Evolutionary conservation across 1,140 invertebrate genomes (phyloP).

Genomic region (Ostrea denselamellosa): DNA sequence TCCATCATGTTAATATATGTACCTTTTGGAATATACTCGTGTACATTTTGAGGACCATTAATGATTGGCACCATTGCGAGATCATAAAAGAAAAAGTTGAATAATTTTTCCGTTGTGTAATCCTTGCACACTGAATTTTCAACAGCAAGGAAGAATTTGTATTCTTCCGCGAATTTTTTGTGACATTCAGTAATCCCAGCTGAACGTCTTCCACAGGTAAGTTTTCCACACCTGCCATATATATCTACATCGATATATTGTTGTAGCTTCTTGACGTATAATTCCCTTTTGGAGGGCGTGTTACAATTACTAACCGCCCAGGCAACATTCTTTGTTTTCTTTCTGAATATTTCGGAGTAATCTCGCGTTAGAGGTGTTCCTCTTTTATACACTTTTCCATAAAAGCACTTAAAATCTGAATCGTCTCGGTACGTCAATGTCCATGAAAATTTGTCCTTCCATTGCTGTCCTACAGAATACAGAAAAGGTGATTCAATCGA

Average conservation of each 20-base stretch:
- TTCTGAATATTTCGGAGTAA: conserved; percentile 46
- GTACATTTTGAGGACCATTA: neutral
- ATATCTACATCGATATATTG: conserved; percentile 82
- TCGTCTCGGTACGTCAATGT: conserved; percentile 67
- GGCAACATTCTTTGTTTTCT: conserved; percentile 75
- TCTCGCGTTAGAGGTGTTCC: neutral
- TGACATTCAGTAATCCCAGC: neutral
- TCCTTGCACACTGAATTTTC: conserved; percentile 9
- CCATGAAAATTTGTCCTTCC: conserved; percentile 63
- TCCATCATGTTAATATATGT: neutral
- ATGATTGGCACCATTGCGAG: neutral
- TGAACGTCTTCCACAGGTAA: conserved; percentile 34
- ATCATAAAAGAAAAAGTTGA: neutral
- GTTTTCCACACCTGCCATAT: conserved; percentile 82
- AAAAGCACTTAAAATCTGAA: conserved; percentile 61
- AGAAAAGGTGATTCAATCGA: neutral
- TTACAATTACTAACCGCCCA: conserved; percentile 85
- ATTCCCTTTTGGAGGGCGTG: conserved; percentile 80
- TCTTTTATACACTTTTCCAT: conserved; percentile 51
- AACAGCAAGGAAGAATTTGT: conserved; percentile 8
- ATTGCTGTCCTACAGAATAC: neutral
- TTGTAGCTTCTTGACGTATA: conserved; percentile 81
- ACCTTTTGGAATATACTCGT: neutral
- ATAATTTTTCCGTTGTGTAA: conserved; percentile 5
- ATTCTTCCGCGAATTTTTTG: neutral